Percentiles rank a stretch among this genome's conserved stretches.
Evolutionary conservation across 2,888 invertebrate species (phyloP).

Genomic region (Lamellibrachia satsuma): DNA sequence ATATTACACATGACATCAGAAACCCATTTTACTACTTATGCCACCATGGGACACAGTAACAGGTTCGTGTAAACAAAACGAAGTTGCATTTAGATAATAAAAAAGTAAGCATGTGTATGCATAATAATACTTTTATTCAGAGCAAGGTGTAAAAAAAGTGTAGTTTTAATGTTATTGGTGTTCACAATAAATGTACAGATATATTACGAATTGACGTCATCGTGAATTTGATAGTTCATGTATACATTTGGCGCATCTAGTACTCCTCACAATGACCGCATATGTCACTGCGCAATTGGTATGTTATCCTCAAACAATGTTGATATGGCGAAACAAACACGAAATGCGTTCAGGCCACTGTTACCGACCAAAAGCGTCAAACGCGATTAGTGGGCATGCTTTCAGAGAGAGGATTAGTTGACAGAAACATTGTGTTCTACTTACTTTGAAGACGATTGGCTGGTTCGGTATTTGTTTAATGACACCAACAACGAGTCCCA

Average conservation of each 20-base stretch:
- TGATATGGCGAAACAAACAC: too few species aligned
- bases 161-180: not conserved
- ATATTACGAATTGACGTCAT: not conserved
- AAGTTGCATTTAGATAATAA: not conserved
- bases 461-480: not conserved
- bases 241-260: not conserved
- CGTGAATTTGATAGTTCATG: not conserved
- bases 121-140: not conserved
- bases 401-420: too few species aligned
- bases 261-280: too few species aligned
- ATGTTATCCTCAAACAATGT: too few species aligned
- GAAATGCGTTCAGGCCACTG: too few species aligned
- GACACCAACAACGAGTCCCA: not conserved
- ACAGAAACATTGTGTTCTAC: not conserved
- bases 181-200: not conserved
- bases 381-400: too few species aligned
- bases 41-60: too few species aligned
- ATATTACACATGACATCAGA: not conserved
- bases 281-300: too few species aligned
- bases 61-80: not conserved
- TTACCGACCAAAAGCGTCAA: too few species aligned
- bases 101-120: not conserved
- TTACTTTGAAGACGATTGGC: not conserved
- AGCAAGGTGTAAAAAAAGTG: not conserved
- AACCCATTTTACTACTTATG: too few species aligned